Evolutionary conservation across 92 coral and sea anemone species (phyloP).

Genomic region (Isaurus tuberculatus): DNA sequence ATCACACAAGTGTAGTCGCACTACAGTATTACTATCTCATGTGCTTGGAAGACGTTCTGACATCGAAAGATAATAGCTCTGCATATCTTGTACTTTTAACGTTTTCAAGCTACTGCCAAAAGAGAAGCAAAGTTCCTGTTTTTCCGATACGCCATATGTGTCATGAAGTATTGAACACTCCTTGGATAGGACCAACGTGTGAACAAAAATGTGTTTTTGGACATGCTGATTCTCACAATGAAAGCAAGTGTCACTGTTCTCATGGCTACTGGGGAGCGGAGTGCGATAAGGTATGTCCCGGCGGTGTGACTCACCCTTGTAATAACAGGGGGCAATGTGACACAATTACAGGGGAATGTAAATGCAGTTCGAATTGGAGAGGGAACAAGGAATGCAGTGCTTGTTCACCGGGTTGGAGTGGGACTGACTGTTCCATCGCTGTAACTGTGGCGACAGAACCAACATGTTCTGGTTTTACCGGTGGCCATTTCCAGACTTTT

Average conservation of each 20-base stretch:
- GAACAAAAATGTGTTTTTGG: constrained; percentile 65
- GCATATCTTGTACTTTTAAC: constrained; percentile 39
- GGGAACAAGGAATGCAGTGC: constrained; percentile 61
- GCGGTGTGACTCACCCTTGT: constrained; percentile 66
- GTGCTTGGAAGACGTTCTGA: constrained; percentile 61
- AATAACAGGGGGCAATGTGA: constrained; percentile 65
- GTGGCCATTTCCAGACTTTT: constrained; percentile 71
- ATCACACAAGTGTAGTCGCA: constrained; percentile 41
- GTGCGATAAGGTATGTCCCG: constrained; percentile 64
- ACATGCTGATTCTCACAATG: constrained; percentile 39
- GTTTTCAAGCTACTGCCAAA: constrained; percentile 60
- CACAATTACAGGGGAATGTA: constrained; percentile 55
- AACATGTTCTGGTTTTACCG: constrained; percentile 70
- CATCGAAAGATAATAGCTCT: constrained; percentile 41
- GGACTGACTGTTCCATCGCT: constrained; percentile 60
- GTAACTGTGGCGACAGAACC: constrained; percentile 50
- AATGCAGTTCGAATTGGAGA: constrained; percentile 66
- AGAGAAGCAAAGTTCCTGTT: constrained; percentile 31
- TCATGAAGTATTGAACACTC: constrained; percentile 56
- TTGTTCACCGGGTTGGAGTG: constrained; percentile 70
- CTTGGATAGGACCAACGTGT: constrained; percentile 67
- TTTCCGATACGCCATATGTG: constrained; percentile 66
- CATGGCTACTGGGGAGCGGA: constrained; percentile 69
- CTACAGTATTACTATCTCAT: constrained; percentile 63
- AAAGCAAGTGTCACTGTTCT: constrained; percentile 56